Conservation (phyloP, 2,113 vertebrate species). For the Rhynchomys soricoides region DNA sequence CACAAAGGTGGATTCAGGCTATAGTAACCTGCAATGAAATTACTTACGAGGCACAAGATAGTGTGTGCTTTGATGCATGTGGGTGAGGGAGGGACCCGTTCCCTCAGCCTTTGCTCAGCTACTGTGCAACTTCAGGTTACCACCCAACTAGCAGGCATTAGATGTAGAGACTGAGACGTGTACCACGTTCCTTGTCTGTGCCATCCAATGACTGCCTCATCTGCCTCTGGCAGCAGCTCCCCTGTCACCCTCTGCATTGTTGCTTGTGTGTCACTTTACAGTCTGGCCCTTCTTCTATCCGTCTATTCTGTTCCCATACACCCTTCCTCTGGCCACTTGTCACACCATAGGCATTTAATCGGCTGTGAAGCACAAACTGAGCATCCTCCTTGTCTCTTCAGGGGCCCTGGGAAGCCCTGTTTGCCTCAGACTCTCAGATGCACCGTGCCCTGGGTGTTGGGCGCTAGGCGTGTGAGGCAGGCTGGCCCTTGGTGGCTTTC, state of each 20-base stretch:
- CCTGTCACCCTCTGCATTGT: background rate
- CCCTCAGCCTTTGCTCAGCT: rapidly evolving
- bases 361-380: rapidly evolving
- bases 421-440: rapidly evolving
- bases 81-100: background rate
- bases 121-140: background rate
- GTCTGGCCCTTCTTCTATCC: background rate
- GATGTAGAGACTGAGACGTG: background rate
- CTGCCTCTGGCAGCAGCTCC: background rate
- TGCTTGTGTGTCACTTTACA: rapidly evolving
- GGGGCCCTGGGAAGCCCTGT: rapidly evolving
- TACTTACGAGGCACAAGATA: background rate
- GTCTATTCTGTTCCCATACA: rapidly evolving
- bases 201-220: background rate
- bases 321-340: rapidly evolving
- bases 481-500: background rate
- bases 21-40: background rate
- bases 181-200: background rate
- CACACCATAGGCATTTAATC: background rate
- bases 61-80: background rate
- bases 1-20: background rate
- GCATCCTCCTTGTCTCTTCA: rapidly evolving
- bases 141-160: background rate
- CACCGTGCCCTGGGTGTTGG: rapidly evolving
- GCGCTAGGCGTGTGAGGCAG: background rate